A percentile compares a stretch with the other conserved stretches of the same genome.
These are phyloP conservation scores for Volucella zonaria DNA, from an alignment of 2,888 invertebrate species.

Conservation along the genomic window DNA sequence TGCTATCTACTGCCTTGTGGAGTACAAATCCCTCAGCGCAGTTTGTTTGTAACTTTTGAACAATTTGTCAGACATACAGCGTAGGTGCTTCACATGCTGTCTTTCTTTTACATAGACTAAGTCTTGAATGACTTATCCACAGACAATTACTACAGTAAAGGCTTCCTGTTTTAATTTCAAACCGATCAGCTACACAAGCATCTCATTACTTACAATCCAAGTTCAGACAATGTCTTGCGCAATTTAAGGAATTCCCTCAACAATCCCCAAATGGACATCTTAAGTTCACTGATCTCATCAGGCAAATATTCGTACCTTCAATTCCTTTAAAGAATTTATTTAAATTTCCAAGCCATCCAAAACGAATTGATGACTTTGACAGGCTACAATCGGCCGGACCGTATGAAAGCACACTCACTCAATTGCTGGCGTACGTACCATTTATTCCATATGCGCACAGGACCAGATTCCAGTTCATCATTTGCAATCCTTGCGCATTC, in stretches of 20 bases:
- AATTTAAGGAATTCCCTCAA: conserved; percentile 34
- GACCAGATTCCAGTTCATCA: conserved; percentile 73
- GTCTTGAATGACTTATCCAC: too few species aligned
- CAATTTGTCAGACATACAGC: too few species aligned
- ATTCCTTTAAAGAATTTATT: conserved; percentile 65
- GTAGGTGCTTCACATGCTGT: too few species aligned
- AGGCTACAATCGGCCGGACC: conserved; percentile 52
- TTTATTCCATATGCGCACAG: conserved; percentile 63
- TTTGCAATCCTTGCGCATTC: conserved; percentile 67
- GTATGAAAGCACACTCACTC: background rate
- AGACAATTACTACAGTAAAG: too few species aligned
- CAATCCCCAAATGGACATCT: conserved; percentile 51
- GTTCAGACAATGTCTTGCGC: conserved; percentile 44
- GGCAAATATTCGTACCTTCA: conserved; percentile 32
- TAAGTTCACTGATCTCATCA: conserved; percentile 56
- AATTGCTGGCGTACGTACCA: too few species aligned
- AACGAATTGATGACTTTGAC: conserved; percentile 66
- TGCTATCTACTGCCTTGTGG: too few species aligned
- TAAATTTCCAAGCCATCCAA: conserved; percentile 62
- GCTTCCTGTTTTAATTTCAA: too few species aligned
- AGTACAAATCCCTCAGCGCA: too few species aligned
- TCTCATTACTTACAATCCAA: background rate
- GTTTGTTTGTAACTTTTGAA: too few species aligned
- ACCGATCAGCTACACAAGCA: too few species aligned
- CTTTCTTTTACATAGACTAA: too few species aligned